Base-by-base conservation (phyloP, 2,797 vertebrate species). In the Heteromormyrus szaboi region DNA sequence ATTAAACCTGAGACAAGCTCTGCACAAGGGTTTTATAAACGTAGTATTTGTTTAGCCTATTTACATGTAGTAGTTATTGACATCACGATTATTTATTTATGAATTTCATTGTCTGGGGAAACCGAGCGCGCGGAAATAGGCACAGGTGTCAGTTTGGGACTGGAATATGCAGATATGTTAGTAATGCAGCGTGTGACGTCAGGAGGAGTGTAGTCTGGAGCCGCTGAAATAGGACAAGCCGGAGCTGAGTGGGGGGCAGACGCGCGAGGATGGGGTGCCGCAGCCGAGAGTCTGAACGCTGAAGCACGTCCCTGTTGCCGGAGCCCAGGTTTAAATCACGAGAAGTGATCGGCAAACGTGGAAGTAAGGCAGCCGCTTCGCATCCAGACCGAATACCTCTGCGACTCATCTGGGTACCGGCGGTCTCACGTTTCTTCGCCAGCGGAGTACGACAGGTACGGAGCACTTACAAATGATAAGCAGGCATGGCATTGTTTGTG, bases 151-250 rank as follows among this genome's bases (percentile, higher is more conserved):
- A 92, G 94, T 94, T 93, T 95, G 93, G 93, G 94, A 90, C 94
- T 91, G 92, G 93, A 89, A 94, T 93, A 95, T 95, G 96, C 96
- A 96, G 95, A 93, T 94, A 88, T 62, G 0, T 89, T 90, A 92
- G 51, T 54, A 92, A 92, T 90, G 93, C 93, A 92, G 93, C 90
- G 92, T 92, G 94, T 98, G 97, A 98, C 97, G 98, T 99, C 96
- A 97, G 94, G 94, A 95, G 94, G 56, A 91, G 95, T 95, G 96
- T 96, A 91, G 94, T 94, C 94, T 89, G 95, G 96, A 93, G 95
- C 92, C 88, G 94, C 92, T 95, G 94, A 98, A 97, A 98, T 97
- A 98, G 97, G 95, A 96, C 96, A 96, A 95, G 95, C 92, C 93
- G 94, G 94, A 94, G 93, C 89, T 92, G 90, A 90, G 89, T 90